A percentile compares a stretch with the other conserved stretches of the same genome.
Evolutionary conservation across 2,888 invertebrate genomes (phyloP).

Genomic region (Morpho deidamia): DNA sequence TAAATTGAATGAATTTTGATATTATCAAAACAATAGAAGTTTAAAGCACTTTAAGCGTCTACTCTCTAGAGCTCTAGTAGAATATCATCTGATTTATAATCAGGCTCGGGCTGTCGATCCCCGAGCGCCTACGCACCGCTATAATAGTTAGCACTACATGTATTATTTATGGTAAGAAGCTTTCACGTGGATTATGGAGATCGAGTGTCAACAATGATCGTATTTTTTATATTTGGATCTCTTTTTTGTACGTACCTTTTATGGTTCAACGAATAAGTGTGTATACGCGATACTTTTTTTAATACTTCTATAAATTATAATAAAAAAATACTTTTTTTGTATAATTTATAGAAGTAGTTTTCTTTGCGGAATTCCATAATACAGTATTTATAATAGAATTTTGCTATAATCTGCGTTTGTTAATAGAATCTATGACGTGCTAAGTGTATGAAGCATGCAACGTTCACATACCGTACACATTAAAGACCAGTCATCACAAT

Average conservation of each 20-base stretch:
- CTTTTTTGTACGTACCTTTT: not conserved
- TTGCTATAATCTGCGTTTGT: no score
- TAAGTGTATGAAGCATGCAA: no score
- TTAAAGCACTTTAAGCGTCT: slow-evolving; percentile 20
- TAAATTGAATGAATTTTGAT: no score
- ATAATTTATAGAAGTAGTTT: no score
- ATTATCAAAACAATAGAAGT: slow-evolving; percentile 10
- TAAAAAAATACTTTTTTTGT: no score
- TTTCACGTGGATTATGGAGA: slow-evolving; percentile 71
- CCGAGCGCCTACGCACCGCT: slow-evolving; percentile 66
- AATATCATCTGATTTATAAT: slow-evolving; percentile 66
- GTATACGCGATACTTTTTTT: not conserved
- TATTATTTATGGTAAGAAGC: slow-evolving; percentile 78
- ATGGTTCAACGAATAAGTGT: not conserved
- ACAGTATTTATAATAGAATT: no score
- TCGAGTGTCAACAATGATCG: slow-evolving; percentile 68
- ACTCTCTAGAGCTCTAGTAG: slow-evolving; percentile 28
- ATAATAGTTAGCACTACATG: slow-evolving; percentile 71
- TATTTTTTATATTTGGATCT: slow-evolving; percentile 22
- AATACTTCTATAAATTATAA: not conserved
- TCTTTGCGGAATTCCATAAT: no score
- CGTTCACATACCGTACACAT: no score
- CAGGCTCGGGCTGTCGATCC: slow-evolving; percentile 71
- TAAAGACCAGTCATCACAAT: no score
- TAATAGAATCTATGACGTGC: no score